Percentiles rank a stretch among this genome's conserved stretches.
These are phyloP conservation scores for Coendou prehensilis DNA, from an alignment of 2,797 vertebrate species.

Conservation along the genomic window DNA sequence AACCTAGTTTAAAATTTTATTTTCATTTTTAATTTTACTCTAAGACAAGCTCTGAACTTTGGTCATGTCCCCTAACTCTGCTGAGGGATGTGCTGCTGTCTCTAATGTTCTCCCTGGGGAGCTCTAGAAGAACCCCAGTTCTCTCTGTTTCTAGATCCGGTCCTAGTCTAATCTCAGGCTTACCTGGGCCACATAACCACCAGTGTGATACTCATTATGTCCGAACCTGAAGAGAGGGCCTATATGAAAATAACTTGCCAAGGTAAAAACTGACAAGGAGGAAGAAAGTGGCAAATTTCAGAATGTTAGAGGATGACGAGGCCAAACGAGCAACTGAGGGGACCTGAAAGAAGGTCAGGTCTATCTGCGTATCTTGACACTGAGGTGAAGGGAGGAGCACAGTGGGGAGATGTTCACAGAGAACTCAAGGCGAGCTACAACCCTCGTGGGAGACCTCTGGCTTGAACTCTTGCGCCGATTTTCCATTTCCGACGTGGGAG, in stretches of 20 bases:
- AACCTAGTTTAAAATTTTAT: neutral
- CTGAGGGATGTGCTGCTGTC: neutral
- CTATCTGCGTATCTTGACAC: no score
- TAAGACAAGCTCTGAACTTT: neutral
- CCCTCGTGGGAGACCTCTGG: neutral
- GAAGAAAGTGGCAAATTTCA: neutral
- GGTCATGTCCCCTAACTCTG: neutral
- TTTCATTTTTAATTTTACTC: neutral
- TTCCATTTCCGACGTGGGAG: neutral
- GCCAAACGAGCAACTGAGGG: neutral
- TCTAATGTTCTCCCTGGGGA: neutral
- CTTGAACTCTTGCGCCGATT: neutral
- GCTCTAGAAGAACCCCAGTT: neutral
- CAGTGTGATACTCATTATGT: neutral
- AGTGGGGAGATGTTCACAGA: neutral
- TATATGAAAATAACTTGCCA: neutral
- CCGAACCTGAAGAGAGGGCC: neutral
- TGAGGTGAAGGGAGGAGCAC: no score
- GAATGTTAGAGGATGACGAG: neutral
- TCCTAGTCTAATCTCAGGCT: neutral
- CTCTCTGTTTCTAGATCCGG: no score
- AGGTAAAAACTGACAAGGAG: neutral
- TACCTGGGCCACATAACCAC: neutral
- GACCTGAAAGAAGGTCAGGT: neutral
- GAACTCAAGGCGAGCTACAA: no score